phyloP scores from a whole-genome alignment of 2,113 vertebrate species.

The Phoenicopterus ruber region DNA sequence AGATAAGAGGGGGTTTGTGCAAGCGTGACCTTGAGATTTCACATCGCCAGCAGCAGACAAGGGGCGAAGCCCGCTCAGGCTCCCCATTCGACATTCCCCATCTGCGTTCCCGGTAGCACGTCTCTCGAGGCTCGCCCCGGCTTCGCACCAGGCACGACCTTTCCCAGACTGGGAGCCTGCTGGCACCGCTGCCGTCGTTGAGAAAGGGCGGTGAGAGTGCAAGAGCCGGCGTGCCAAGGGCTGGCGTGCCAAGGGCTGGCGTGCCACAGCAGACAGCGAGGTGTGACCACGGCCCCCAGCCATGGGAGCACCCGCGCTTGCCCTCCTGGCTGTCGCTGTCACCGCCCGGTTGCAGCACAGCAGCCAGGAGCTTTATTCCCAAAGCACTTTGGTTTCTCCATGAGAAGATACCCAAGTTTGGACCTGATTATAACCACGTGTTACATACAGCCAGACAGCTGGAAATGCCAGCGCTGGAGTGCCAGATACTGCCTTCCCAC shows the following conservation, averaged over 20 bases:
- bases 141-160: accelerated
- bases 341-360: background rate
- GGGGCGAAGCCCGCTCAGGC: background rate
- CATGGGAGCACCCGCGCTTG: accelerated
- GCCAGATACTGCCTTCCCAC: accelerated
- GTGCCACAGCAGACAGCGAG: accelerated
- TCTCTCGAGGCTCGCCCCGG: background rate
- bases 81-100: accelerated
- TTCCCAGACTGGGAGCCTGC: background rate
- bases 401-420: accelerated
- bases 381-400: accelerated
- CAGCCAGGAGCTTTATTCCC: background rate
- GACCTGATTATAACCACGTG: accelerated
- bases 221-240: background rate
- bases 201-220: background rate
- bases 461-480: background rate
- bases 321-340: background rate
- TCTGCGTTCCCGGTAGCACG: background rate
- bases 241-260: accelerated
- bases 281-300: background rate
- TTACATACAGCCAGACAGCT: accelerated
- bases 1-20: background rate
- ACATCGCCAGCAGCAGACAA: accelerated
- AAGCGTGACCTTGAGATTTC: background rate
- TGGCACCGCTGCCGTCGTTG: accelerated